Evolutionary conservation across 2,888 invertebrate genomes (phyloP).

Genomic region (Acrocyrtus sp.): DNA sequence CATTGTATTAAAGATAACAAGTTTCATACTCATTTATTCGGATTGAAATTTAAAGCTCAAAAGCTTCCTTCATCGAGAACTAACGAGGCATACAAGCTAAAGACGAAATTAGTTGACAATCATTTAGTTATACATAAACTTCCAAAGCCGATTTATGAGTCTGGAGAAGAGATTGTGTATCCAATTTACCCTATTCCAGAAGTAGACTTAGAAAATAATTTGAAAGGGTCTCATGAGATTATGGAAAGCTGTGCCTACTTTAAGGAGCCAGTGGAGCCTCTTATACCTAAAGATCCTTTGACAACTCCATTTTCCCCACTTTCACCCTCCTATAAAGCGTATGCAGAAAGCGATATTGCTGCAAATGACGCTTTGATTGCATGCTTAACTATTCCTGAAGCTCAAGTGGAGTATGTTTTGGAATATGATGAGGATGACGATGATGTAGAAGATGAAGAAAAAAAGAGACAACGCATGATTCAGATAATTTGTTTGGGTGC

Average conservation of each 20-base stretch:
- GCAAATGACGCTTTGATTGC: constrained; percentile 11
- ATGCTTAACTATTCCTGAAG: constrained; percentile 18
- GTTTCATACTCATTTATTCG: no score
- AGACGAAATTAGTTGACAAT: no score
- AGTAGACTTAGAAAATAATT: constrained; percentile 5
- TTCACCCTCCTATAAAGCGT: not conserved
- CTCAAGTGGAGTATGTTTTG: constrained; percentile 23
- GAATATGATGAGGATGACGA: constrained; percentile 37
- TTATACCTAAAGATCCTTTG: not conserved
- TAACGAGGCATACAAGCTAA: no score
- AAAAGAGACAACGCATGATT: constrained; percentile 30
- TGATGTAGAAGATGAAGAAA: constrained; percentile 35
- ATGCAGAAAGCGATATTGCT: not conserved
- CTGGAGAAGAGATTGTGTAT: constrained; percentile 18
- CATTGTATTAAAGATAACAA: constrained; percentile 8
- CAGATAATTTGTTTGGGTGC: constrained; percentile 43
- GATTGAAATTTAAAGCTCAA: no score
- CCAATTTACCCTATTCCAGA: constrained; percentile 23
- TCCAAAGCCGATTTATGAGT: constrained; percentile 23
- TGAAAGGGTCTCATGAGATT: constrained; percentile 18
- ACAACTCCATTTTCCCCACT: not conserved
- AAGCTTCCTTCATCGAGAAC: no score
- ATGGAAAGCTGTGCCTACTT: constrained; percentile 13
- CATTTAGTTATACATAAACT: not conserved
- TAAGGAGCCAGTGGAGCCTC: constrained; percentile 25